Base-by-base conservation (phyloP, 2,888 invertebrate genomes). In the Drosophila mettleri region DNA sequence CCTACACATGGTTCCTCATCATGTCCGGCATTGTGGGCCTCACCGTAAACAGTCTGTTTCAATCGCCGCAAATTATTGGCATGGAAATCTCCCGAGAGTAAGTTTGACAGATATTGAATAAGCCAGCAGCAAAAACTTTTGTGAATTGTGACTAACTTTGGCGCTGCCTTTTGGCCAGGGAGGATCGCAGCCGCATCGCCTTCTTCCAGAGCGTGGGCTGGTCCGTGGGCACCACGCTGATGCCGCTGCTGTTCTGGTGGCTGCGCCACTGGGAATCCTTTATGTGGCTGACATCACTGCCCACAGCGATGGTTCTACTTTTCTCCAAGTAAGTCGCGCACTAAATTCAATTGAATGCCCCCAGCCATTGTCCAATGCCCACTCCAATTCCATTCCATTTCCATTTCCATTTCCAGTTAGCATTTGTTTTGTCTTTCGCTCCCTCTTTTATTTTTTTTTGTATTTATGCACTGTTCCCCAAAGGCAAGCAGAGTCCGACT, bases 11-110 rank as follows among this genome's bases (percentile, higher is more conserved):
- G 85, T 94, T 93, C 75, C 80, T 93, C 57, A 80, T 92, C 52
- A 90, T 92, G 59, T 89, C 91, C 49, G 84, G 93, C 48, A 69
- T 93, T 20, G 93, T 93, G n/a, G 92, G 92, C 60, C 77, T 93
- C 29, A 90, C 93, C 34, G 91, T 92, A 9, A 92, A 93, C 65
- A 91, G 93, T 49, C 90, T 93, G 16, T 93, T 93, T 74, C 93
- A 93, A 83, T 91, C 93, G 54, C 93, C 93, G 12, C 89, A 93
- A 66, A 92, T 94, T 67, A 92, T 93, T 67, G 92, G 93, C 64
- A 93, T 94, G 93, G 94, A 94, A 91, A 93, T 93, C 79, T 93
- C 93, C 3, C 91, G 92, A 77, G 92, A 92, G 92, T 92, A 90
- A 92, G 92, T 90, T 69, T 62, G 61, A 48, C 31, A 43, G 20